phyloP scores from a whole-genome alignment of 2,113 vertebrate species.

The Picathartes gymnocephalus region DNA sequence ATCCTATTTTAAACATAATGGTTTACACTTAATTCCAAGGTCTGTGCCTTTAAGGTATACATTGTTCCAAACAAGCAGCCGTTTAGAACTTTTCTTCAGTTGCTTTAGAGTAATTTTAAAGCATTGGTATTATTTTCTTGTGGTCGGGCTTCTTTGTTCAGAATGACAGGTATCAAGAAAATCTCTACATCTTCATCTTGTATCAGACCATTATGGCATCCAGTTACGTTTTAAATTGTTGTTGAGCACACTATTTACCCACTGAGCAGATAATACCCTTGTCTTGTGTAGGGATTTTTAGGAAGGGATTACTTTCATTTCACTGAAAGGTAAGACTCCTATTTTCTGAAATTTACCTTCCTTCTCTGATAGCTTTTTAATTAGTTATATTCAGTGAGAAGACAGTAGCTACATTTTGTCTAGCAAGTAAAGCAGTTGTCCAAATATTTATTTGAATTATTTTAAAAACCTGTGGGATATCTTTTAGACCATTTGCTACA shows the following conservation, averaged over 20 bases:
- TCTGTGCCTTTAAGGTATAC: not conserved
- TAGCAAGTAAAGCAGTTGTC: not conserved
- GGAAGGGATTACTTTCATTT: not conserved
- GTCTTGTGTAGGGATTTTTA: not conserved
- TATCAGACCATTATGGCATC: not conserved
- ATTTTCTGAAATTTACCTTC: not conserved
- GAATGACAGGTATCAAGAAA: not conserved
- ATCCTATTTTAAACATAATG: not conserved
- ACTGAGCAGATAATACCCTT: not conserved
- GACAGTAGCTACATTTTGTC: not conserved
- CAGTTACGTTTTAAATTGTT: not conserved
- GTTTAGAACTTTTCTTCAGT: not conserved
- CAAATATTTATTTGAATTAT: not conserved
- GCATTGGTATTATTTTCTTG: not conserved
- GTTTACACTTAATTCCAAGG: not conserved
- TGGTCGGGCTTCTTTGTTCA: not conserved
- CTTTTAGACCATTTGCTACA: not conserved
- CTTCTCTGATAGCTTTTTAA: not conserved
- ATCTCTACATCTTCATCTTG: not conserved
- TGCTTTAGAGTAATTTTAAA: not conserved
- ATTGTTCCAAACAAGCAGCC: not conserved
- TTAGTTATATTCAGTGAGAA: not conserved
- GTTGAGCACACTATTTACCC: not conserved
- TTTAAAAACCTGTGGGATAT: not conserved
- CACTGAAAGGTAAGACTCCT: not conserved